Conservation (phyloP, 1,140 invertebrate species). For the Phymorhynchus buccinoides region DNA sequence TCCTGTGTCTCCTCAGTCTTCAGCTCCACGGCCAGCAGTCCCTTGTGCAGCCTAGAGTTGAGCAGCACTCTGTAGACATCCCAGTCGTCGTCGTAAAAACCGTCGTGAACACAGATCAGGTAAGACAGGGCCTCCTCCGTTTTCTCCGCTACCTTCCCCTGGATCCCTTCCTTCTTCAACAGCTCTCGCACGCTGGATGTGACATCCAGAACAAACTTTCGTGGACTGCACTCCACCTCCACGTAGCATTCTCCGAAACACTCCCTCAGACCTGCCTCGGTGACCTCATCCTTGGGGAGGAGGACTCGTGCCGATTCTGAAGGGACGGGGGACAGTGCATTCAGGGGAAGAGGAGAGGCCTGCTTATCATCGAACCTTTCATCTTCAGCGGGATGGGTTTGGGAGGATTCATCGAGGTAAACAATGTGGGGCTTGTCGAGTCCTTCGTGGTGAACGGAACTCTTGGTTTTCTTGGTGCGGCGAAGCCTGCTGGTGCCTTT, state of each 20-base stretch:
- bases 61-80: slow-evolving; percentile 40
- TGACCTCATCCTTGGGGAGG: slow-evolving; percentile 26
- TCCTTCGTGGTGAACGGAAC: neutral
- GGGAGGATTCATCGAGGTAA: neutral
- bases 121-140: slow-evolving; percentile 32
- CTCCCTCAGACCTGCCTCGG: slow-evolving; percentile 20
- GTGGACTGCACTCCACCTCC: slow-evolving; percentile 32
- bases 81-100: slow-evolving; percentile 30
- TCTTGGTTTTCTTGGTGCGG: slow-evolving; percentile 27
- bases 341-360: no score
- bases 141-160: neutral
- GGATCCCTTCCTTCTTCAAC: slow-evolving; percentile 21
- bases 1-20: neutral
- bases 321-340: neutral
- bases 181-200: slow-evolving; percentile 27
- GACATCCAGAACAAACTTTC: slow-evolving; percentile 45
- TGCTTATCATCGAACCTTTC: neutral
- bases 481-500: neutral
- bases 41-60: slow-evolving; percentile 27
- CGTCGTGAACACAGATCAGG: slow-evolving; percentile 38
- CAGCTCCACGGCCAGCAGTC: neutral
- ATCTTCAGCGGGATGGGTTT: neutral
- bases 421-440: slow-evolving; percentile 28
- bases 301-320: slow-evolving; percentile 22
- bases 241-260: slow-evolving; percentile 36